These are phyloP conservation scores for Lichenostomus cassidix DNA, from an alignment of 2,113 vertebrate species.

Conservation along the genomic window DNA sequence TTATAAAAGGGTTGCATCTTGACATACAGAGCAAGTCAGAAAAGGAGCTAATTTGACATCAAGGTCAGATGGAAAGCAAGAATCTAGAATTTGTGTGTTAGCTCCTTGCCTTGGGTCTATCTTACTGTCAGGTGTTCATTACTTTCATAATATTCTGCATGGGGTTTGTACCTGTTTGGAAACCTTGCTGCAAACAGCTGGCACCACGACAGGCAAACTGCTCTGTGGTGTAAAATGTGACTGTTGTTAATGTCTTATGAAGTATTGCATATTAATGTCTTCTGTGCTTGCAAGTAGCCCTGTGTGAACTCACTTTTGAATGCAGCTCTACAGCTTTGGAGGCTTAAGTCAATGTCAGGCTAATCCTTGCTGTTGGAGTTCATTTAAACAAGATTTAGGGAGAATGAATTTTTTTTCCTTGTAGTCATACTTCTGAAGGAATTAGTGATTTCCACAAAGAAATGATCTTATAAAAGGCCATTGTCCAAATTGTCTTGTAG, in stretches of 20 bases:
- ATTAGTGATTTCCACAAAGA: background rate
- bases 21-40: background rate
- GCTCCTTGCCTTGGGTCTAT: background rate
- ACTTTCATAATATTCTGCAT: background rate
- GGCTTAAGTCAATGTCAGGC: background rate
- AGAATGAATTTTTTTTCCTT: background rate
- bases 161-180: background rate
- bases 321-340: background rate
- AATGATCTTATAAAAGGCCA: background rate
- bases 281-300: background rate
- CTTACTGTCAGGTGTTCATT: background rate
- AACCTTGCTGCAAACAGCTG: background rate
- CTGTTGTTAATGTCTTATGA: background rate
- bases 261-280: background rate
- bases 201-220: background rate
- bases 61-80: background rate
- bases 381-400: background rate
- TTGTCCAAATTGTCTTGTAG: background rate
- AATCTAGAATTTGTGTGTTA: background rate
- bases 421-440: background rate
- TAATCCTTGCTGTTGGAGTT: background rate
- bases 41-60: background rate
- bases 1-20: background rate
- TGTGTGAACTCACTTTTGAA: background rate
- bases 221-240: background rate